A percentile compares a stretch with the other conserved stretches of the same genome.
Conservation (phyloP, 2,113 vertebrate species). For the Trichomycterus rosablanca region DNA sequence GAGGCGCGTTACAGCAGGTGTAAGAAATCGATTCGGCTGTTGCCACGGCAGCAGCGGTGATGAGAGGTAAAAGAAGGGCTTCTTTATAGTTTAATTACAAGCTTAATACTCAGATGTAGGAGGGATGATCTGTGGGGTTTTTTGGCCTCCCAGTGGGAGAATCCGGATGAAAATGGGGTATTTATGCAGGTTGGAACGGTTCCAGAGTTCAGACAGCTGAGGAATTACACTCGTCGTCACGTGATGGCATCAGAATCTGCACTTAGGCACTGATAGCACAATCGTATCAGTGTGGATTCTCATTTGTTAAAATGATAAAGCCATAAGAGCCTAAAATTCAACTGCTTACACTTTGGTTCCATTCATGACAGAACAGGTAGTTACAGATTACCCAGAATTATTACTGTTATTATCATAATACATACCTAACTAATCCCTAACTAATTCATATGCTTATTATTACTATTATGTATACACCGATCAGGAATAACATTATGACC, state of each 20-base stretch:
- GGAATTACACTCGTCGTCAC: conserved; percentile 28
- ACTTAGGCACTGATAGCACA: background rate
- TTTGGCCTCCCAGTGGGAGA: conserved; percentile 50
- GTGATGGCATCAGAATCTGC: conserved; percentile 4
- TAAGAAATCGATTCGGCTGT: conserved; percentile 58
- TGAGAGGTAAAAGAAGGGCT: conserved; percentile 57
- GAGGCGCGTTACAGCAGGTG: conserved; percentile 57
- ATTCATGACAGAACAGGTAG: too few relatives aligned
- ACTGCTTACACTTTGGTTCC: too few relatives aligned
- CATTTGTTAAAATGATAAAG: too few relatives aligned
- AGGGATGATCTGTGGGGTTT: conserved; percentile 42
- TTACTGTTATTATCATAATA: too few relatives aligned
- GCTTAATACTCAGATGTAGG: conserved; percentile 48
- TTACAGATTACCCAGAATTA: too few relatives aligned
- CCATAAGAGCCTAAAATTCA: too few relatives aligned
- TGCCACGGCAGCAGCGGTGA: conserved; percentile 49
- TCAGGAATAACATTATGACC: too few relatives aligned
- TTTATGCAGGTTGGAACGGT: conserved; percentile 39
- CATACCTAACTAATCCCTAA: too few relatives aligned
- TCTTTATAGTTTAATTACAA: conserved; percentile 66
- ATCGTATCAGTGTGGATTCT: too few relatives aligned
- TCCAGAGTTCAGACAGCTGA: conserved; percentile 40
- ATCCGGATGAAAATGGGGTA: conserved; percentile 52
- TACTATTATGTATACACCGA: too few relatives aligned
- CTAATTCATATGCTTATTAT: too few relatives aligned